phyloP scores from a whole-genome alignment of 1,140 invertebrate species.

The Tetramorium parvispinum region DNA sequence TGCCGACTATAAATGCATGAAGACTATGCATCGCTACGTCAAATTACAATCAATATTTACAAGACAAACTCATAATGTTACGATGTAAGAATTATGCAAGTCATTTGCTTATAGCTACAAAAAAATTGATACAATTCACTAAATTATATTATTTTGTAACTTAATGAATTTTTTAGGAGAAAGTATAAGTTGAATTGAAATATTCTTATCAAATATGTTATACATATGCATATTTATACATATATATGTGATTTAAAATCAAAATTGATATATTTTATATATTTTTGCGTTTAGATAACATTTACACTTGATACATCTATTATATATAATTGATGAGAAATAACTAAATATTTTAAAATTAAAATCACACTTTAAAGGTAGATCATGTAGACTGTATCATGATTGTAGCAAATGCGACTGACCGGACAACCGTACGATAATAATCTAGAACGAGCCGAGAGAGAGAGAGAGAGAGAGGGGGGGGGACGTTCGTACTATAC shows the following conservation, averaged over 20 bases:
- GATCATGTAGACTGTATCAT: neutral
- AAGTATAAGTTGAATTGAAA: neutral
- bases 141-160: neutral
- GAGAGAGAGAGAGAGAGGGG: neutral
- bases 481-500: neutral
- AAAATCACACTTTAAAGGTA: neutral
- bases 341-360: neutral
- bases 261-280: neutral
- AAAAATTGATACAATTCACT: neutral
- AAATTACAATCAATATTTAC: conserved; percentile 20
- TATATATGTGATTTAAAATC: neutral
- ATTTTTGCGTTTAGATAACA: neutral
- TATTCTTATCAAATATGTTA: neutral
- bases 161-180: neutral
- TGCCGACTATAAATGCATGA: conserved; percentile 1
- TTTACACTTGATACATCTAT: neutral
- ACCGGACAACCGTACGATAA: neutral
- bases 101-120: neutral
- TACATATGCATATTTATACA: neutral
- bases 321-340: neutral
- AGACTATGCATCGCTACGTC: neutral
- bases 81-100: neutral
- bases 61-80: neutral
- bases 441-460: neutral
- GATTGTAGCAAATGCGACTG: neutral